These are phyloP conservation scores for Mylabris phalerata DNA, from an alignment of 1,140 invertebrate species.

Conservation along the genomic window DNA sequence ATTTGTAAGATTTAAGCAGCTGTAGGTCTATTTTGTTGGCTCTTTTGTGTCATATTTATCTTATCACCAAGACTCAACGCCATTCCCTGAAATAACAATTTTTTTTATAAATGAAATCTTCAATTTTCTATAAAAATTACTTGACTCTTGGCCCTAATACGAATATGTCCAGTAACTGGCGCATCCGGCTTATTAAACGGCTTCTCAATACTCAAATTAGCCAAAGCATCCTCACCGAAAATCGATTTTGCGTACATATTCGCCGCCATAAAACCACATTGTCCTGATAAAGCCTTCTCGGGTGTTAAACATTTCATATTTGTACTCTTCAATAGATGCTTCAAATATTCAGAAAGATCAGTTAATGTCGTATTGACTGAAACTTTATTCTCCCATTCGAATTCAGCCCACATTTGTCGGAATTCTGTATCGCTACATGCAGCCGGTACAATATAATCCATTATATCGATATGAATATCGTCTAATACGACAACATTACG, in stretches of 20 bases:
- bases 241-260: constrained; percentile 99
- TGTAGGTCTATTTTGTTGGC: constrained; percentile 53
- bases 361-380: constrained; percentile 93
- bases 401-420: constrained; percentile 98
- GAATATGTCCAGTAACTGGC: constrained; percentile 91
- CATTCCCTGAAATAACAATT: constrained; percentile 60
- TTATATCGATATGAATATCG: constrained; percentile 99
- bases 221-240: constrained; percentile 97
- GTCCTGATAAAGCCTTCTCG: constrained; percentile 87
- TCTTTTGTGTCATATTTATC: constrained; percentile 85
- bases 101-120: too few relatives aligned
- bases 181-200: constrained; percentile 79
- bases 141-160: constrained; percentile 98
- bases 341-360: constrained; percentile 88
- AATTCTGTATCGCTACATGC: constrained; percentile 93
- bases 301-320: constrained; percentile 99
- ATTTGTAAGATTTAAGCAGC: constrained; percentile 41
- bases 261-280: constrained; percentile 98
- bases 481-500: constrained; percentile 96
- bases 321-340: constrained; percentile 87
- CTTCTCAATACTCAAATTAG: constrained; percentile 97
- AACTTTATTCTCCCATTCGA: constrained; percentile 99
- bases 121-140: too few relatives aligned
- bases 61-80: constrained; percentile 93
- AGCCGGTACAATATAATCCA: constrained; percentile 99